phyloP scores from a whole-genome alignment of 2,888 invertebrate species.

The Polydrusus pterygomalis region DNA sequence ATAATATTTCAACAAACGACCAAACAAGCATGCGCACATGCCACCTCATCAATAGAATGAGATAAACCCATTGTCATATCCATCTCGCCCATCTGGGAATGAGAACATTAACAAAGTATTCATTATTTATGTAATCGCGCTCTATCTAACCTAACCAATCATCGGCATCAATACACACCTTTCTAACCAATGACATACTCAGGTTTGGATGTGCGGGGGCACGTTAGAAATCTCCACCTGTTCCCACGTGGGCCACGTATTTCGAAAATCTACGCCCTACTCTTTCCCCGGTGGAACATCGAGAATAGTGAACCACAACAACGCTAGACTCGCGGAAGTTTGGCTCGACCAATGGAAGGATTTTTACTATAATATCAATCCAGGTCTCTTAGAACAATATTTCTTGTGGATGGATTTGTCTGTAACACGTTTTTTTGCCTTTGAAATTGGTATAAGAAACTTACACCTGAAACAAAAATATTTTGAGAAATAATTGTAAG shows the following conservation, averaged over 20 bases:
- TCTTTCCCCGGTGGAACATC: slow-evolving; percentile 98
- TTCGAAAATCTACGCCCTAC: slow-evolving; percentile 98
- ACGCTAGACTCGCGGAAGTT: slow-evolving; percentile 97
- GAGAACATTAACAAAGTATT: no score
- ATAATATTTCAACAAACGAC: no score
- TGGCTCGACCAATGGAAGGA: slow-evolving; percentile 99
- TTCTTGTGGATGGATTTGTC: slow-evolving; percentile 5
- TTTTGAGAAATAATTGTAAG: no score
- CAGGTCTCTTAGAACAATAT: slow-evolving; percentile 78
- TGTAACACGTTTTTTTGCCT: slow-evolving; percentile 8
- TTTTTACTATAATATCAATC: slow-evolving; percentile 99
- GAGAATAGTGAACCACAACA: slow-evolving; percentile 98
- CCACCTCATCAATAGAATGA: no score
- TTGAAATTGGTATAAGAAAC: not conserved
- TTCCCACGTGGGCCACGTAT: slow-evolving; percentile 96
- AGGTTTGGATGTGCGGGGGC: slow-evolving; percentile 99
- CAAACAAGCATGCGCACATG: no score
- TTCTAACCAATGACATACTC: slow-evolving; percentile 15
- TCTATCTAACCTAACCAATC: not conserved
- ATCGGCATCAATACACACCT: not conserved
- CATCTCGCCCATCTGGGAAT: no score
- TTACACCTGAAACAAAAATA: no score
- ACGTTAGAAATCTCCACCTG: slow-evolving; percentile 95
- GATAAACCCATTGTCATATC: no score
- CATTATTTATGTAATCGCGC: no score